Conservation (phyloP, 1,140 invertebrate genomes). For the Drosophila saltans region DNA sequence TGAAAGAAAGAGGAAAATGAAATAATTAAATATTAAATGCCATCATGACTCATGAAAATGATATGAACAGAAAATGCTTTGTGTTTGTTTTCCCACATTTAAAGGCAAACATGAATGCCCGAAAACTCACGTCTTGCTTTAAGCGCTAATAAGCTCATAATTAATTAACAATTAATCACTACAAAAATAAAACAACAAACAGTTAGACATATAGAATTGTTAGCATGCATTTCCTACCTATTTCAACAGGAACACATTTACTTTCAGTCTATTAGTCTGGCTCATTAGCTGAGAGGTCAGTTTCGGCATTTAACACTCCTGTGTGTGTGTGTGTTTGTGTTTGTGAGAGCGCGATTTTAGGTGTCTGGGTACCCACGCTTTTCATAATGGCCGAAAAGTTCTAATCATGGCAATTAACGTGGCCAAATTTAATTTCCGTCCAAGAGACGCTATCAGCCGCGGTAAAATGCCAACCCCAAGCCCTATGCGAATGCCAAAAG, state of each 20-base stretch:
- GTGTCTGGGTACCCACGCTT: conserved; percentile 47
- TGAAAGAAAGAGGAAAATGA: conserved; percentile 22
- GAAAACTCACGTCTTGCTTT: conserved; percentile 23
- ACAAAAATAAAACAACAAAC: conserved; percentile 34
- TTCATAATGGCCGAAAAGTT: conserved; percentile 78
- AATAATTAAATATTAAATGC: conserved; percentile 33
- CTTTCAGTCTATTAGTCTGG: conserved; percentile 25
- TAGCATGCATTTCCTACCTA: background rate
- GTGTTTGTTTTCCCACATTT: conserved; percentile 16
- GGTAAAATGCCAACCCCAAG: conserved; percentile 13
- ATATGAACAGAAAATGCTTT: conserved; percentile 38
- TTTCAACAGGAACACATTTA: conserved; percentile 12
- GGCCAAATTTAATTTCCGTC: conserved; percentile 79
- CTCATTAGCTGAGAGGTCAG: conserved; percentile 22
- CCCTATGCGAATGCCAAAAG: conserved; percentile 1
- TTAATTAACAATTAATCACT: conserved; percentile 78
- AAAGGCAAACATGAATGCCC: conserved; percentile 12
- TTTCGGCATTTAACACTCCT: conserved; percentile 21
- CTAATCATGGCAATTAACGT: conserved; percentile 79
- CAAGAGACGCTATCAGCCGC: conserved; percentile 62
- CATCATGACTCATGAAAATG: conserved; percentile 38
- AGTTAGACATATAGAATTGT: conserved; percentile 15
- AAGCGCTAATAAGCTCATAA: conserved; percentile 70
- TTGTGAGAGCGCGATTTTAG: conserved; percentile 24
- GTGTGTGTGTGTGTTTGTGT: conserved; percentile 39